Conservation (phyloP, 2,113 vertebrate species). For the Vulpes lagopus region DNA sequence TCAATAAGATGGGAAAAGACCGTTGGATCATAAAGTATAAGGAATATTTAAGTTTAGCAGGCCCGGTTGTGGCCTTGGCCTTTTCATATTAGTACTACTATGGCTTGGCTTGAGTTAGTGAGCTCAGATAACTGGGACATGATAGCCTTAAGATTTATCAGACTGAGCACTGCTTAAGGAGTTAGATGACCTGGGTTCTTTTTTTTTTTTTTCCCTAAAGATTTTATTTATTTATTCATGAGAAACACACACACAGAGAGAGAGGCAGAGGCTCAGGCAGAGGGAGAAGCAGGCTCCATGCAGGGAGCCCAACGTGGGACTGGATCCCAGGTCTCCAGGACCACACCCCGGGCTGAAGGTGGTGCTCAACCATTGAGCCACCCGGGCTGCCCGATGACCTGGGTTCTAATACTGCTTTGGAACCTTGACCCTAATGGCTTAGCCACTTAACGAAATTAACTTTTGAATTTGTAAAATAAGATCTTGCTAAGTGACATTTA, state of each 20-base stretch:
- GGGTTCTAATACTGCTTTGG: background rate
- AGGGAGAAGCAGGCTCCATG: too few species aligned
- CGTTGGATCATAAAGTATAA: background rate
- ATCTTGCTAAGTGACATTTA: conserved; percentile 32
- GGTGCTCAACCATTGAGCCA: too few species aligned
- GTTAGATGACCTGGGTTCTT: background rate
- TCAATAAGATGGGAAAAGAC: background rate
- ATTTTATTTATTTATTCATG: too few species aligned
- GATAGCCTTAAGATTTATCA: background rate
- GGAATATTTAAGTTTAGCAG: background rate
- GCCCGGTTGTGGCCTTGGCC: background rate
- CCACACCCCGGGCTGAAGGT: too few species aligned
- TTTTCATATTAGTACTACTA: background rate
- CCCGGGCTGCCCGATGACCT: too few species aligned
- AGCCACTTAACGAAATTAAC: conserved; percentile 12
- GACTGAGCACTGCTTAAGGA: background rate
- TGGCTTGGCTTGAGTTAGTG: background rate
- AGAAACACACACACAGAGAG: too few species aligned
- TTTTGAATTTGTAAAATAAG: conserved; percentile 48
- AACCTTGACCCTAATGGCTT: background rate
- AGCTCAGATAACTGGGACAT: background rate
- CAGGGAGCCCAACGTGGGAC: too few species aligned
- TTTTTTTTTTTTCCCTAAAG: too few species aligned
- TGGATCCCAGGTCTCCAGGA: too few species aligned
- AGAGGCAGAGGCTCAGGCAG: too few species aligned